Evolutionary conservation across 2,797 vertebrate species (phyloP), one percentile per base, ranked within the genome.

Genomic region (Propithecus perrieri): DNA sequence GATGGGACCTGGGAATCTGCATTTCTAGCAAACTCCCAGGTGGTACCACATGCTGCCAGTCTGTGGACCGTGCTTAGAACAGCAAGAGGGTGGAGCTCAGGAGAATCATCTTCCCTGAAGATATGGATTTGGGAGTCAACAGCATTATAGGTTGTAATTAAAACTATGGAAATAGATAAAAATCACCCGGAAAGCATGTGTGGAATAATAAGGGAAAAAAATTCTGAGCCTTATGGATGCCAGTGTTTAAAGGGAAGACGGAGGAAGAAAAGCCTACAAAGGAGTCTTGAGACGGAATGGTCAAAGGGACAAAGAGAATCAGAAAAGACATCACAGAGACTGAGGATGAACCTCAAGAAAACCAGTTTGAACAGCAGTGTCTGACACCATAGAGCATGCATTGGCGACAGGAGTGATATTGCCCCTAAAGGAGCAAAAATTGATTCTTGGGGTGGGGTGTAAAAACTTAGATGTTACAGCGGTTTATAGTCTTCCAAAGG

Each of bases 81-180:
- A 78, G 35, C 71, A 93, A 97, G 78, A 96, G 38, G 38, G 83
- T 81, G 17, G 46, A 81, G 48, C 78, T 89, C 85, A 91, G 50
- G 46, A 76, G 24, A 95, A n/a, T 74, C 50, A 22, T 80, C 48
- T 80, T 93, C 78, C 85, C 24, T 28, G 41, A 89, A 93, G 71
- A 50, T 38, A 85, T 15, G 50, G 28, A 81, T 46, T 85, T 48
- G 33, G 28, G 35, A 61, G 28, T 93, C n/a, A 95, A 61, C 20
- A 85, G n/a, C 33, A 89, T 92, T 69, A 81, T 85, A 80, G 78
- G 28, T 91, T 18, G 30, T 80, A 67, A 93, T 81, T 96, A 96
- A 96, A 94, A 88, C n/a, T 63, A 94, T n/a, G 57, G 38, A 90
- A 90, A 74, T 79, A 90, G 41, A 43, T 85, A 63, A 85, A 85